Base-by-base conservation (phyloP, 2,113 vertebrate genomes). In the Solenodon paradoxus region DNA sequence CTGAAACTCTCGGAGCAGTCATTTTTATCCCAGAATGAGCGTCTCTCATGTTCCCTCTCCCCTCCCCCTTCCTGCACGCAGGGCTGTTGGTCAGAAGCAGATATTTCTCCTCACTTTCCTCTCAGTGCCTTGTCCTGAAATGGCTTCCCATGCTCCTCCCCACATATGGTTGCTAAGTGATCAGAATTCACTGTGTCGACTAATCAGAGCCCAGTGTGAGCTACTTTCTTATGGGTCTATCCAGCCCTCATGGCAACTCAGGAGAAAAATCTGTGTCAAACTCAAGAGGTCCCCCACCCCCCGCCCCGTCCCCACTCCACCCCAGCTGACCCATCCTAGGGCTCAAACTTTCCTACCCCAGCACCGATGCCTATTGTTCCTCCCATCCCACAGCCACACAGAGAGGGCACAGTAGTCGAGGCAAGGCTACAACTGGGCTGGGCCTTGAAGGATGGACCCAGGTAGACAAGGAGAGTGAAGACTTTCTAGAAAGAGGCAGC, bases 81-180 rank as follows among this genome's bases (percentile, higher is more conserved):
- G 24, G n/a, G n/a, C 22, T 47, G 3, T 64, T 47, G 49, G 42
- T 85, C 61, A 75, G 30, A 66, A 40, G 38, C 9, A 84, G 91
- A 90, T 66, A 94, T 95, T 88, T 92, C 84, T 51, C 81, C 26
- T 79, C 38, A 20, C 28, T 66, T 49, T 69, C 49, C n/a, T 96
- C 68, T 40, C 55, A 49, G 69, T 35, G 22, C 64, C 20, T 24
- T 85, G 32, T 78, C 92, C 72, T 88, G 64, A 92, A 87, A 96
- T 91, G 92, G 86, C 72, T 94, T 81, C 63, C 30, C 40, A 9
- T 57, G 42, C n/a, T 86, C 75, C 22, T 93, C 22, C 40, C 28
- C 49, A 42, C 7, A n/a, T 4, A 17, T 24, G 26, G 82, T 93
- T 95, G 92, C 96, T 61, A 89, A 94, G 78, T 64, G 79, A 91